These are phyloP conservation scores for Megaptera novaeangliae DNA, from an alignment of 2,113 vertebrate genomes.

Conservation along the genomic window DNA sequence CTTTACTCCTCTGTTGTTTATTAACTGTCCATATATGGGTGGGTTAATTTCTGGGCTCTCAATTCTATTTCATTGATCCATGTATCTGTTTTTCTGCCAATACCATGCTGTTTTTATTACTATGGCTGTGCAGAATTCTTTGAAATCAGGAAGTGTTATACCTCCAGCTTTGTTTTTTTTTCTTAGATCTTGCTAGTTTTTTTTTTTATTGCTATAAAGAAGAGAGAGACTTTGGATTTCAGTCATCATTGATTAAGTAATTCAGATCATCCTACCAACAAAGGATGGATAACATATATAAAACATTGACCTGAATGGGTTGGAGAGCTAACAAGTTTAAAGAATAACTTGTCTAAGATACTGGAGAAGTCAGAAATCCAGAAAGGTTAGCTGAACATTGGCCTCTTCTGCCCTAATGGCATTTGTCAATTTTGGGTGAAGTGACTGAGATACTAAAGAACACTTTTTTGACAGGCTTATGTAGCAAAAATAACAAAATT, in stretches of 20 bases:
- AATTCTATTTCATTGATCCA: too few species aligned
- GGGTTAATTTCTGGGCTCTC: too few species aligned
- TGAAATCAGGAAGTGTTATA: too few species aligned
- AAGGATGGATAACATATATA: neutral
- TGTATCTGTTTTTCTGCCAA: too few species aligned
- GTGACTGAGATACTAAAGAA: neutral
- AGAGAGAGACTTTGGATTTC: neutral
- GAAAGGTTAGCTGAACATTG: neutral
- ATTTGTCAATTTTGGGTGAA: neutral
- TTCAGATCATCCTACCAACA: neutral
- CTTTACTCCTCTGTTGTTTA: too few species aligned
- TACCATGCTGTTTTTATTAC: too few species aligned
- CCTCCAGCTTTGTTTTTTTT: too few species aligned
- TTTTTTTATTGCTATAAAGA: neutral
- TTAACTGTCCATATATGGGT: too few species aligned
- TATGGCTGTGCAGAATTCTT: too few species aligned
- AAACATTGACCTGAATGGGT: neutral
- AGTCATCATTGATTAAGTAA: neutral
- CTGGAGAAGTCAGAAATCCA: neutral
- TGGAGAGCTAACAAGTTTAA: neutral
- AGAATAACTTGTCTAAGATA: neutral
- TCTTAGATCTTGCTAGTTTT: too few species aligned
- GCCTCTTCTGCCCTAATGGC: neutral
- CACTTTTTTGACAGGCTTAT: neutral
- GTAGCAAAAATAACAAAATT: neutral